phyloP scores from a whole-genome alignment of 2,888 invertebrate genomes.

The Zootermopsis nevadensis region DNA sequence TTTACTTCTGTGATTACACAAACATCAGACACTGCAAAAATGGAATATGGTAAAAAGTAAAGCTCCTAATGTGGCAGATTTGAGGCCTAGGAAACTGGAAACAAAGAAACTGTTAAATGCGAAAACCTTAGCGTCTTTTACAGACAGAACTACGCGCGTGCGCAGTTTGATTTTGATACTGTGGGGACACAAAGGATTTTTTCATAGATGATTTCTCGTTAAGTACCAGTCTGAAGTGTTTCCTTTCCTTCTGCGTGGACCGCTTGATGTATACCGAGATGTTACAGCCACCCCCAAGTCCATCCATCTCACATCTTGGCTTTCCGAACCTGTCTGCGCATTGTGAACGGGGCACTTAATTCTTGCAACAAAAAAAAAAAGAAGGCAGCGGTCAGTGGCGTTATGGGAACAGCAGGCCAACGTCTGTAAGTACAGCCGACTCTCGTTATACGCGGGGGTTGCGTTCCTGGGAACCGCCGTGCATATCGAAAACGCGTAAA shows the following conservation, averaged over 20 bases:
- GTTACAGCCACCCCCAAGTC: neutral
- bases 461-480: too few relatives aligned
- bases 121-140: neutral
- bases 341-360: neutral
- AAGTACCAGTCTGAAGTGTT: neutral
- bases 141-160: neutral
- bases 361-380: too few relatives aligned
- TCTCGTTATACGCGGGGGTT: too few relatives aligned
- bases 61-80: neutral
- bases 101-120: neutral
- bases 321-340: neutral
- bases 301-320: neutral
- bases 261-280: neutral
- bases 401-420: neutral
- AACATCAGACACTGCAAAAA: too few relatives aligned
- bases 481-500: too few relatives aligned
- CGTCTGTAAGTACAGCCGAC: too few relatives aligned
- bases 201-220: neutral
- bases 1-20: too few relatives aligned
- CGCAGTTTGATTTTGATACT: neutral
- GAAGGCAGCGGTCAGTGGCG: neutral
- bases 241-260: neutral
- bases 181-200: neutral
- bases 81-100: neutral
- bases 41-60: too few relatives aligned